These are phyloP conservation scores for Athalia rosae DNA, from an alignment of 2,888 invertebrate genomes.

Conservation along the genomic window DNA sequence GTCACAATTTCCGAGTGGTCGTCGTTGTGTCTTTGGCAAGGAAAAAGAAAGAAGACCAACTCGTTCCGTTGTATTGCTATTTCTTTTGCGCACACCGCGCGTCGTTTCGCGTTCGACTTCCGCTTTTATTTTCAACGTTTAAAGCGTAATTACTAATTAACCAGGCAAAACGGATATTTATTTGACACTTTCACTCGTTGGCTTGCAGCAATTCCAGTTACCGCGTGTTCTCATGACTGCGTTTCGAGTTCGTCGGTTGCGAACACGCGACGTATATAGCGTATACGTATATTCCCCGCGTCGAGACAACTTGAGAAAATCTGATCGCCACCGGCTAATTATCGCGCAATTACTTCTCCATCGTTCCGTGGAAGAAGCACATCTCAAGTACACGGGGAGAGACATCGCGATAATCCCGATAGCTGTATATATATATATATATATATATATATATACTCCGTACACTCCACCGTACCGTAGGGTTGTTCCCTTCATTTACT, in stretches of 20 bases:
- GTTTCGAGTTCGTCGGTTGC: slow-evolving; percentile 1
- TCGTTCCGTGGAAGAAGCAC: slow-evolving; percentile 26
- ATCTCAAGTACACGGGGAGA: slow-evolving; percentile 38
- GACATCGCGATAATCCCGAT: slow-evolving; percentile 43
- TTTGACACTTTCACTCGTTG: slow-evolving; percentile 21
- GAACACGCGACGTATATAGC: slow-evolving; percentile 26
- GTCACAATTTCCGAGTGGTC: no score
- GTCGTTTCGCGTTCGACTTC: background rate
- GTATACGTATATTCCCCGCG: no score
- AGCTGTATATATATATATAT: no score
- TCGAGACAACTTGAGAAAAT: slow-evolving; percentile 28
- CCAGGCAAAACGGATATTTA: slow-evolving; percentile 29
- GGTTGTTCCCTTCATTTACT: slow-evolving; percentile 11
- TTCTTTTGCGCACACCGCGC: background rate
- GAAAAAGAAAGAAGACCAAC: no score
- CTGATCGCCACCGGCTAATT: slow-evolving; percentile 40
- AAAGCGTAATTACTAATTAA: slow-evolving; percentile 26
- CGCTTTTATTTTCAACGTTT: background rate
- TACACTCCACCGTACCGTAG: background rate
- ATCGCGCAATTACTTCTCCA: slow-evolving; percentile 39
- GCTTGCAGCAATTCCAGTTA: background rate
- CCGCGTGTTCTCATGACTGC: slow-evolving; percentile 2
- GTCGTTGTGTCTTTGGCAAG: no score
- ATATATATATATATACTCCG: no score
- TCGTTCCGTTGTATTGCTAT: background rate